phyloP scores from a whole-genome alignment of 2,888 invertebrate species.

The Steinernema scapterisci region DNA sequence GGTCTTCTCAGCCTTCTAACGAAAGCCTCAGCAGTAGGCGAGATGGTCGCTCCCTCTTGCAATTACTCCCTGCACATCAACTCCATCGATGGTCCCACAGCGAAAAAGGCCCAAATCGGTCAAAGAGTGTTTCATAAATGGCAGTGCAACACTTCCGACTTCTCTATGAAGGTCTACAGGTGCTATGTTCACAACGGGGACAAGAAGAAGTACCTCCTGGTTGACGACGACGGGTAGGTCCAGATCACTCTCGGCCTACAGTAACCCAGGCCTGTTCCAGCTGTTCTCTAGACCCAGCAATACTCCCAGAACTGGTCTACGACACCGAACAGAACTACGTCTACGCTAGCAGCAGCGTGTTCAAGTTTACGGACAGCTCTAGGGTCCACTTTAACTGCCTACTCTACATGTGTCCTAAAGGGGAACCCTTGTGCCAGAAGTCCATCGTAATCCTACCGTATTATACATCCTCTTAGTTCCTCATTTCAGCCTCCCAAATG shows the following conservation, averaged over 20 bases:
- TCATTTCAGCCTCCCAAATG: conserved; percentile 7
- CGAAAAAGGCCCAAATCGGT: conserved; percentile 31
- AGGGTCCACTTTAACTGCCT: conserved; percentile 62
- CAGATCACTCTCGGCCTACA: not conserved
- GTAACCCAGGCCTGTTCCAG: conserved; percentile 32
- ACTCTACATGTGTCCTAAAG: conserved; percentile 54
- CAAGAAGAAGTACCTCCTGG: conserved; percentile 40
- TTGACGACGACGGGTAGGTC: conserved; percentile 45
- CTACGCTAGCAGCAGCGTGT: conserved; percentile 43
- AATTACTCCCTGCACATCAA: conserved; percentile 13
- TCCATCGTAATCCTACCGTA: conserved; percentile 42
- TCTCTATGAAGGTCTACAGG: conserved; percentile 48
- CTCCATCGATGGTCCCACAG: conserved; percentile 29
- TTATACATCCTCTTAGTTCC: not conserved
- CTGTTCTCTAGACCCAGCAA: conserved; percentile 43
- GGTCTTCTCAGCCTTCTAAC: conserved; percentile 9
- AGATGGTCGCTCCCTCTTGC: not conserved
- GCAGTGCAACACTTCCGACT: conserved; percentile 39
- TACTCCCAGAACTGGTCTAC: conserved; percentile 46
- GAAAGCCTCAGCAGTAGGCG: conserved; percentile 16
- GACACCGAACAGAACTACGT: conserved; percentile 40
- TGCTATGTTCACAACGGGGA: conserved; percentile 47
- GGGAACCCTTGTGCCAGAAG: conserved; percentile 49
- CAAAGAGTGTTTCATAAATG: conserved; percentile 43
- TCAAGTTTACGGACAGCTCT: conserved; percentile 56